A percentile compares a stretch with the other conserved stretches of the same genome.
phyloP scores from a whole-genome alignment of 2,797 vertebrate genomes.

The Oreortyx pictus region DNA sequence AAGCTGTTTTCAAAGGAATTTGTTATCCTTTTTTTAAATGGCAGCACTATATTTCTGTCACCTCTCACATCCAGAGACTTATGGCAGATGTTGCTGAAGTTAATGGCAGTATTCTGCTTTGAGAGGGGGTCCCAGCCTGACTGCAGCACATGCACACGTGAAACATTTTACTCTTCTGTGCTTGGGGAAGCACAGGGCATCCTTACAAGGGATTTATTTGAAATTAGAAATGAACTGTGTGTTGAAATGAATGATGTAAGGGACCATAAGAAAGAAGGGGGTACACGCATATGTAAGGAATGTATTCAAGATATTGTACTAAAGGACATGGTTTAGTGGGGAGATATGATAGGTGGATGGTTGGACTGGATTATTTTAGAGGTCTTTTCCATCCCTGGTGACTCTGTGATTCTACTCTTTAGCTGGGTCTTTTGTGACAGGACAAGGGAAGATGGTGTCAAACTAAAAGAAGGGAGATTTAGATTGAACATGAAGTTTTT shows the following conservation, averaged over 20 bases:
- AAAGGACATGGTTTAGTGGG: too few species aligned
- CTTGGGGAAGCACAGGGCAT: background rate
- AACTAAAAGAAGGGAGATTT: too few species aligned
- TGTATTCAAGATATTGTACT: too few species aligned
- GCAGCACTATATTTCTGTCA: background rate
- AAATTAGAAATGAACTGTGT: background rate
- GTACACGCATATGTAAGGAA: too few species aligned
- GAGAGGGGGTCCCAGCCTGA: background rate
- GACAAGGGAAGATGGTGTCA: too few species aligned
- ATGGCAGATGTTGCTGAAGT: background rate
- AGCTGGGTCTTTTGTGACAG: too few species aligned
- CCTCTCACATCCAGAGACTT: fast-evolving
- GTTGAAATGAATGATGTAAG: background rate
- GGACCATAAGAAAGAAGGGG: too few species aligned
- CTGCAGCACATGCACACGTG: fast-evolving
- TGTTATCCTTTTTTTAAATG: background rate
- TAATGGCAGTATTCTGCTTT: background rate
- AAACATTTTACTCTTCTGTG: background rate
- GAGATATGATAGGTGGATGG: too few species aligned
- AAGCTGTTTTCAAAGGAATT: background rate
- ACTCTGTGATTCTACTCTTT: too few species aligned
- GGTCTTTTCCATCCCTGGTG: too few species aligned
- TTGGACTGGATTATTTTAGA: too few species aligned
- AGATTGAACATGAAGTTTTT: too few species aligned
- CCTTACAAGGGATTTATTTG: background rate